Base-by-base conservation (phyloP, 1,140 invertebrate genomes). In the Atta cephalotes region DNA sequence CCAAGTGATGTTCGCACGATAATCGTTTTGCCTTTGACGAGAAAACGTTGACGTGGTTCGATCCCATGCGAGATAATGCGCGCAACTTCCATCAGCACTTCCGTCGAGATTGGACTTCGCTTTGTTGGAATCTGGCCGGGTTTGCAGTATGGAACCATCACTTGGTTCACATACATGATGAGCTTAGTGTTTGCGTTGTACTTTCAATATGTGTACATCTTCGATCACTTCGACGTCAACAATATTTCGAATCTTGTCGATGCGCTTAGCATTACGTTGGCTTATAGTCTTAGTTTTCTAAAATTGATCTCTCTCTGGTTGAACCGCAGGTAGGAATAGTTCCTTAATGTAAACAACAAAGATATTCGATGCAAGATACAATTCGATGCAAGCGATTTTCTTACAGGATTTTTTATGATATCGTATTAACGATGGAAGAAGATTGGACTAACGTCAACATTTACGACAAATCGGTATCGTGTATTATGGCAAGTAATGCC, bases 161-260 rank as follows among this genome's bases (percentile, higher is more conserved):
- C n/a, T 58, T 87, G 81, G 71, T 18, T 31, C 16, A 7, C 53
- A 16, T 31, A 25, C 2, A 87, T 89, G 88, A 53, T 1, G 0
- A 16, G n/a, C 14, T 6, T 85, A 18, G 18, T 10, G 21, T 3
- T 49, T 0, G 58, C 14, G 6, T 58, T 74, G 28, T 16, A 90
- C n/a, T 77, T 87, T 62, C 88, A 90, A 53, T 90, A 87, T 49
- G 68, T 14, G 25, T 90, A 89, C n/a, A 45, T 90, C n/a, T 35
- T 71, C 2, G 49, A 21, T 9, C 86, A 81, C 1, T 62, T 89
- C n/a, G 51, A 16, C 18, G 10, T 18, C 21, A 4, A 21, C 16
- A 51, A 77, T 7, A 51, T 90, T 35, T 18, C 68, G 18, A 35
- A 80, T 21, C 35, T 90, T n/a, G 58, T 89, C 28, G 89, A 90